Base-by-base conservation (phyloP, 2,113 vertebrate genomes). In the Zapus hudsonius region DNA sequence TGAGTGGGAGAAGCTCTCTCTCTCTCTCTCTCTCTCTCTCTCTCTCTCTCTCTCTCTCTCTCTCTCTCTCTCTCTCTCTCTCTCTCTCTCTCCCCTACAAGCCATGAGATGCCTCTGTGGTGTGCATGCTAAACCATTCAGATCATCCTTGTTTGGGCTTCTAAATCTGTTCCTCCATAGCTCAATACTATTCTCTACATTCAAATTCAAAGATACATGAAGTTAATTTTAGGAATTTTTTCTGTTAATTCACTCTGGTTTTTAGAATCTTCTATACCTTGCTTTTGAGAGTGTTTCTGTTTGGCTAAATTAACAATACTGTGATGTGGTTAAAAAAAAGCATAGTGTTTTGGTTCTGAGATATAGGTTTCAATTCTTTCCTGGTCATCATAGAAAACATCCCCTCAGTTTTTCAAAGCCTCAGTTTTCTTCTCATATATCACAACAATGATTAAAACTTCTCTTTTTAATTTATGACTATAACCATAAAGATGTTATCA, bases 71-170 rank as follows among this genome's bases (percentile, higher is more conserved):
- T 47, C 11, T 52, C 52, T 52, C 52, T 52, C 52, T 52, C 52
- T 52, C 52, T 52, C 12, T 52, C 52, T 52, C 52, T 52, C 52
- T 52, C 52, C 52, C n/a, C n/a, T n/a, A n/a, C n/a, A n/a, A n/a
- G n/a, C n/a, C 7, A 29, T 84, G 89, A 92, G 89, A 69, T 33
- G 84, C 55, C 63, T 89, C 36, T 80, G 75, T 83, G 83, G 36
- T 90, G 86, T 87, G 33, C 57, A 76, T 92, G 67, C 52, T 75
- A 22, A 92, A 90, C 61, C 55, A 80, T 64, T 52, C 79, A 86
- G 10, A 64, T 90, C 88, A 64, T 92, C 86, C 66, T 69, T 90
- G 64, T 75, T 80, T 52, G 11, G 36, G 78, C 69, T 95, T 86
- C 79, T 63, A 94, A 84, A 23, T 89, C 47, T 57, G 31, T 38